Base-by-base conservation (phyloP, 1,140 invertebrate genomes). In the Meloidogyne chitwoodi region DNA sequence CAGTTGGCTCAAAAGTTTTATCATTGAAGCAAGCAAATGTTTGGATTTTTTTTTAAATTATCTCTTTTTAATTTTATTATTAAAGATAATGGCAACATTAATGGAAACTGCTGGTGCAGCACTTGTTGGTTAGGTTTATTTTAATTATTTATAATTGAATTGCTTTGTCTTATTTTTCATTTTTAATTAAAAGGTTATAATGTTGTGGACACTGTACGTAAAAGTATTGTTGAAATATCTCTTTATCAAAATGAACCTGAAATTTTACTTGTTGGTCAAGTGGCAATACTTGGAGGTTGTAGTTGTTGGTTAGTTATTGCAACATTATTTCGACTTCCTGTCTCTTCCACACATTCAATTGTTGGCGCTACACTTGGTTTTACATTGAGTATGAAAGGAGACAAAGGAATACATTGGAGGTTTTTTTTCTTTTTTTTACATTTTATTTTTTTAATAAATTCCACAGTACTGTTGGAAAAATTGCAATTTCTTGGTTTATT, bases 301-400 rank as follows among this genome's bases (percentile, higher is more conserved):
- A 79, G 38, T 65, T 90, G 92, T 16, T 98, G 95, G 95, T 89
- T 97, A 80, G 89, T 98, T 71, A 85, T 94, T 1, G 96, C 96
- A 0, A 98, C 96, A 6, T 93, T 94, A 80, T 89, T 96, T 44
- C 92, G 93, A 79, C 89, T 97, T 79, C 96, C 96, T 12, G 95
- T 98, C 74, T 97, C 94, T 34, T 66, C 81, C 29, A 98, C 95
- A 0, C 95, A 98, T 89, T 95, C 93, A 76, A 96, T 98, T 83
- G 95, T 98, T 29, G 95, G 95, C 29, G 94, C 95, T 11, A 95
- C 94, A 11, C 91, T 98, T 77, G 96, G 95, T 14, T 98, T 97
- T 88, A 94, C 93, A 12, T 89, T 98, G 63, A 93, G 96, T 5
- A 93, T 93, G 41, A 90, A 92, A 80, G 95, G 95, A n/a, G 90